phyloP scores from a whole-genome alignment of 2,113 vertebrate species.

The Protobothrops mucrosquamatus region DNA sequence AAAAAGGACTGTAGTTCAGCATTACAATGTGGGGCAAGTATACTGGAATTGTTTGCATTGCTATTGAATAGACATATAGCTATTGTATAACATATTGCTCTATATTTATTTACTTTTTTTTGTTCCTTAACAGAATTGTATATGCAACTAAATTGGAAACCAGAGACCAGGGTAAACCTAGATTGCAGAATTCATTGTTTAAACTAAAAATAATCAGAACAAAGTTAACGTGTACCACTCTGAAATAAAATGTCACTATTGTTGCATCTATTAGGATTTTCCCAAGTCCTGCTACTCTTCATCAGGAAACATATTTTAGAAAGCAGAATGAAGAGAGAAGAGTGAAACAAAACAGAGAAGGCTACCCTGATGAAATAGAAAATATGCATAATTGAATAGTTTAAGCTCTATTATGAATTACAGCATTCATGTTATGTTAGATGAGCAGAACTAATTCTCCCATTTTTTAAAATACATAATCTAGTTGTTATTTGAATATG shows the following conservation, averaged over 20 bases:
- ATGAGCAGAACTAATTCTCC: background rate
- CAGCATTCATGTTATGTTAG: background rate
- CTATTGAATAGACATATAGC: background rate
- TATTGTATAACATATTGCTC: background rate
- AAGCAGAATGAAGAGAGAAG: background rate
- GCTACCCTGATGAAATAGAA: background rate
- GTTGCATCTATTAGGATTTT: background rate
- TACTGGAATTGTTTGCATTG: background rate
- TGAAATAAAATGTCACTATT: background rate
- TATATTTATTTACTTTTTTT: background rate
- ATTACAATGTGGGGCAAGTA: background rate
- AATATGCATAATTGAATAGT: background rate
- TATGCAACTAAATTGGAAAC: conserved; percentile 8
- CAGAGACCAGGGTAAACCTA: background rate
- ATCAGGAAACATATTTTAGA: background rate
- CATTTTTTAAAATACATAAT: background rate
- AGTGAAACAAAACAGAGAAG: background rate
- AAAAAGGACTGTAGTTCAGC: background rate
- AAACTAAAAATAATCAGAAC: background rate
- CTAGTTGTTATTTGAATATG: background rate
- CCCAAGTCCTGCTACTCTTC: background rate
- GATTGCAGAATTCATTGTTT: background rate
- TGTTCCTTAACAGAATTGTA: background rate
- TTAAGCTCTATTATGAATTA: background rate
- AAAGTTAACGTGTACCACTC: background rate